Base-by-base conservation (phyloP, 2,113 vertebrate genomes). In the Hyla sarda region DNA sequence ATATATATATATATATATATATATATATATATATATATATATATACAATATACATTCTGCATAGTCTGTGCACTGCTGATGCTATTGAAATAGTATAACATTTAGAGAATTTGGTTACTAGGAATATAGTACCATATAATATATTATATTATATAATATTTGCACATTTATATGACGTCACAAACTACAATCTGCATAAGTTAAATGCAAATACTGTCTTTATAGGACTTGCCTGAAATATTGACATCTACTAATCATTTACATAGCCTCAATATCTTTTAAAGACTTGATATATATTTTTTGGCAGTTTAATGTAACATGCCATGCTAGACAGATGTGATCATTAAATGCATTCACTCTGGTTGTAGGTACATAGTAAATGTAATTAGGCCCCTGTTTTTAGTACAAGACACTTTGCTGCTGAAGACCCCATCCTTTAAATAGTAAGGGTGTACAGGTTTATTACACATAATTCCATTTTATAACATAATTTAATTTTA, bases 241-340 rank as follows among this genome's bases (percentile, higher is more conserved):
- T 74, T 60, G 69, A 74, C 30, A 58, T 45, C 50, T 58, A 47
- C 77, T 80, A 62, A 80, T 80, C 78, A 60, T 83, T 56, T 83
- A 30, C 76, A 45, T 37, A 80, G 65, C 62, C 45, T 45, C 69
- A 72, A 80, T 56, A 86, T 81, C 78, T 80, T 86, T 71, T 71
- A 86, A 72, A 56, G 76, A 71, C 62, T 80, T 41, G 48, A 12
- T 79, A 72, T 71, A 65, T 86, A 32, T 86, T 72, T 58, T 80
- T 72, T 86, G 76, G 30, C 45, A 32, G 23, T 79, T 85, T 85
- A 67, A 71, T 86, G 65, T 56, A 69, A 45, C 23, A 60, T 80
- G 76, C 52, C 84, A 86, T 32, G 23, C 62, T 50, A 71, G 77
- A 72, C 62, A 80, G 62, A 80, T 85, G 74, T 65, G 62, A 69